Evolutionary conservation across 1,140 invertebrate species (phyloP), one percentile per base, ranked within the genome.

Genomic region (Euborellia annulipes): DNA sequence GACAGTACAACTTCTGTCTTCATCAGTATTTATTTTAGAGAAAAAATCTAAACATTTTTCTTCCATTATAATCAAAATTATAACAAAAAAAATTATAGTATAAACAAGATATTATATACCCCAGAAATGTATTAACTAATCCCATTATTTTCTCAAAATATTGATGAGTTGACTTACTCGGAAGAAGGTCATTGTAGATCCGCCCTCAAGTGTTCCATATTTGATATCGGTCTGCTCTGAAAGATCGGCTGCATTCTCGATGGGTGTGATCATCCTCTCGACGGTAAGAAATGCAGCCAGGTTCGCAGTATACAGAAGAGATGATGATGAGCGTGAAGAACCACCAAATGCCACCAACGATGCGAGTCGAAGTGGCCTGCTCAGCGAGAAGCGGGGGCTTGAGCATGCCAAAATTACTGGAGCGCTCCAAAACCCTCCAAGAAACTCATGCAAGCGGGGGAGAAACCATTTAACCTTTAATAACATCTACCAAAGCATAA

Each of bases 321-420:
- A 98, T 91, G 58, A 98, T 94, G 58, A 98, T 97, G 14, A 98
- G 72, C 0, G 93, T 97, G 67, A 98, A 98, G 65, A 98, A 95
- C 90, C 93, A 97, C 94, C 94, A 98, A 49, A 95, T 94, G 4
- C 86, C 86, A 9, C 89, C 87, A 11, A 95, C 85, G 54, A 94
- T 88, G 48, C 91, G 69, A 2, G 91, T 94, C 2, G 88, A 93
- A 9, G 89, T 88, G 13, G 91, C 90, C 84, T 93, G 63, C 27
- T 46, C 65, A 54, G 71, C 69, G 48, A 41, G 58, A 56, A 39
- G 52, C 41, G 53, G 13, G 20, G 32, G n/a, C n/a, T n/a, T n/a
- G n/a, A n/a, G n/a, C n/a, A n/a, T n/a, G n/a, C n/a, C n/a, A n/a
- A n/a, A n/a, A n/a, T n/a, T n/a, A n/a, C n/a, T n/a, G n/a, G n/a